phyloP scores from a whole-genome alignment of 2,113 vertebrate genomes.

The Labeo catla region DNA sequence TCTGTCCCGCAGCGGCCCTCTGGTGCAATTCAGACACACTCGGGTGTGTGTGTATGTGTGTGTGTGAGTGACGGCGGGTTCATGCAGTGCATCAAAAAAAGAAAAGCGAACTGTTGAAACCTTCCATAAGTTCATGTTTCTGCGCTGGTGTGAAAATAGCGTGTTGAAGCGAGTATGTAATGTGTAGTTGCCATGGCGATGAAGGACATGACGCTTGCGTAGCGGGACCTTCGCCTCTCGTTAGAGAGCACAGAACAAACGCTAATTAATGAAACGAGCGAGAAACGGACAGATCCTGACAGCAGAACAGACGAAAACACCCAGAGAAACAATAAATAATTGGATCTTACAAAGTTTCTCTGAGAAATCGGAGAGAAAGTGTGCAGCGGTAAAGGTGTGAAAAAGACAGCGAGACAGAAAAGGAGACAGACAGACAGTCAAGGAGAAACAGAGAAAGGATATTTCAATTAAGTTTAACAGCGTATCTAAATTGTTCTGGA shows the following conservation, averaged over 20 bases:
- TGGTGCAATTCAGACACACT: background rate
- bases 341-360: background rate
- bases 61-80: background rate
- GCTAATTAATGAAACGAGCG: constrained; percentile 4
- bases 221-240: background rate
- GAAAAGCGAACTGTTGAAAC: background rate
- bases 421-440: background rate
- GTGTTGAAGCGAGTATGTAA: background rate
- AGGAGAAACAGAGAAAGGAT: background rate
- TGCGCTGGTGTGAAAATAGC: constrained; percentile 30
- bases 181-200: constrained; percentile 53
- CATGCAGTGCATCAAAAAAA: background rate
- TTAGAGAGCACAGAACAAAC: background rate
- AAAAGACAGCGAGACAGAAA: background rate
- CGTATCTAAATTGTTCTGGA: constrained; percentile 26
- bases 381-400: background rate
- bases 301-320: constrained; percentile 6
- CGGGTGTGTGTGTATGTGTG: background rate
- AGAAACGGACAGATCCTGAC: background rate
- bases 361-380: background rate
- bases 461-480: constrained; percentile 31
- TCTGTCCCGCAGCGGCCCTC: background rate
- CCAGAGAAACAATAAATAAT: background rate
- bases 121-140: background rate
- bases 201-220: constrained; percentile 48